Evolutionary conservation across 2,797 vertebrate genomes (phyloP).

Genomic region (Sebastes glaucus): DNA sequence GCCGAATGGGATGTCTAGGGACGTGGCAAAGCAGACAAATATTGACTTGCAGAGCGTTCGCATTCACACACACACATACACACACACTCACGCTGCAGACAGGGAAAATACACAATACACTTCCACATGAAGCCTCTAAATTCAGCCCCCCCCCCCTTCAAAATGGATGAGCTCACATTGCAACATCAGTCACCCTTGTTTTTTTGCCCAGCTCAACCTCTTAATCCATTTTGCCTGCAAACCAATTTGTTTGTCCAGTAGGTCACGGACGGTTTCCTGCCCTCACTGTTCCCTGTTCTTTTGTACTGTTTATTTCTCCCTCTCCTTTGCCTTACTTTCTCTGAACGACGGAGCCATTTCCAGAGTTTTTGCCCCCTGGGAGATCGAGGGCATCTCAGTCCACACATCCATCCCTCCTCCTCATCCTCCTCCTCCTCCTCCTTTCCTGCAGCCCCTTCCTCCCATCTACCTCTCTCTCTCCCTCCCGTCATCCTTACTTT

Average conservation of each 20-base stretch:
- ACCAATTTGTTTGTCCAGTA: slow-evolving; percentile 82
- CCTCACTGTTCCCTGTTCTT: slow-evolving; percentile 50
- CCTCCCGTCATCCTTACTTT: slow-evolving; percentile 10
- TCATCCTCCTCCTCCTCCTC: slow-evolving; percentile 1
- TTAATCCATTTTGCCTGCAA: slow-evolving; percentile 81
- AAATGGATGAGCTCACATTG: slow-evolving; percentile 78
- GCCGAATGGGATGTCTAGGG: slow-evolving; percentile 79
- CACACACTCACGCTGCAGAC: neutral
- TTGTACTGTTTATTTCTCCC: slow-evolving; percentile 51
- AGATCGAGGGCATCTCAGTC: slow-evolving; percentile 74
- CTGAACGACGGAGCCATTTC: slow-evolving; percentile 72
- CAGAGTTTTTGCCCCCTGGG: slow-evolving; percentile 68
- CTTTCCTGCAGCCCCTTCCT: slow-evolving; percentile 31
- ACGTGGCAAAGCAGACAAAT: slow-evolving; percentile 83
- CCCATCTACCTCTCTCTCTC: slow-evolving; percentile 1
- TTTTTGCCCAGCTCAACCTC: slow-evolving; percentile 65
- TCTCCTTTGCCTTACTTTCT: slow-evolving; percentile 57
- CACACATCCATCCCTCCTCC: slow-evolving; percentile 26
- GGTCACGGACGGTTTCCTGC: slow-evolving; percentile 73
- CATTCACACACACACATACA: slow-evolving; percentile 10
- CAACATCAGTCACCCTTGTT: slow-evolving; percentile 73
- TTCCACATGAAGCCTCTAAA: slow-evolving; percentile 69
- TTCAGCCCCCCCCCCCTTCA: slow-evolving; percentile 53
- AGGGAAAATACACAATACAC: slow-evolving; percentile 56
- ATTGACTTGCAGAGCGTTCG: slow-evolving; percentile 76